Percentiles rank a stretch among this genome's conserved stretches.
Evolutionary conservation across 2,797 vertebrate genomes (phyloP).

Genomic region (Glossophaga mutica): DNA sequence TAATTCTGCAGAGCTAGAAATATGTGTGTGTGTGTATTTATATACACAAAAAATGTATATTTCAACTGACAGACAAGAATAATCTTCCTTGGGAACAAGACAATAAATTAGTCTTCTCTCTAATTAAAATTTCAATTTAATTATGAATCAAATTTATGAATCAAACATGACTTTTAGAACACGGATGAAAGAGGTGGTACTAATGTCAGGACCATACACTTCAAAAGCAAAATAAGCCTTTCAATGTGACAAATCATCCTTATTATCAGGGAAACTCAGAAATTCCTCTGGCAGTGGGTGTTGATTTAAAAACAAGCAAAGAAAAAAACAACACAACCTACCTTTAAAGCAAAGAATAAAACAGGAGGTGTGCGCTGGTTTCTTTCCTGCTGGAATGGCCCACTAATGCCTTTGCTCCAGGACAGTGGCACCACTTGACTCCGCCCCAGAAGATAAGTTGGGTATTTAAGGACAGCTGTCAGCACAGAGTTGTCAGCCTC

Average conservation of each 20-base stretch:
- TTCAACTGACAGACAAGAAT: conserved; percentile 8
- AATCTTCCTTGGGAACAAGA: neutral
- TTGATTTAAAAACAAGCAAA: conserved; percentile 31
- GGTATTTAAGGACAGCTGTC: conserved; percentile 53
- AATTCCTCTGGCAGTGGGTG: neutral
- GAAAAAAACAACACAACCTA: neutral
- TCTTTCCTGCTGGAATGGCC: conserved; percentile 23
- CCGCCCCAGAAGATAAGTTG: conserved; percentile 49
- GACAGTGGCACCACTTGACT: neutral
- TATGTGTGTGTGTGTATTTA: neutral
- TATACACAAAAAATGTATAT: neutral
- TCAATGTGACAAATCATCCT: conserved; percentile 8
- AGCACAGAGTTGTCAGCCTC: conserved; percentile 45
- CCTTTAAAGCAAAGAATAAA: conserved; percentile 40
- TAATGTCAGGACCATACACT: neutral
- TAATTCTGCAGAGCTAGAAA: conserved; percentile 8
- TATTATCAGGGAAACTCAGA: neutral
- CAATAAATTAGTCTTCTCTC: neutral
- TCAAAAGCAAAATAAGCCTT: conserved; percentile 8
- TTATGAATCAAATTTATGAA: neutral
- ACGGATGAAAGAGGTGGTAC: neutral
- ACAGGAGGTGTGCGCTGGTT: neutral
- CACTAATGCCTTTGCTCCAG: neutral
- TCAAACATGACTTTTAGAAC: neutral
- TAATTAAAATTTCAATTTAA: neutral